Conservation (phyloP, 2,888 invertebrate genomes). For the Sialis lutaria region DNA sequence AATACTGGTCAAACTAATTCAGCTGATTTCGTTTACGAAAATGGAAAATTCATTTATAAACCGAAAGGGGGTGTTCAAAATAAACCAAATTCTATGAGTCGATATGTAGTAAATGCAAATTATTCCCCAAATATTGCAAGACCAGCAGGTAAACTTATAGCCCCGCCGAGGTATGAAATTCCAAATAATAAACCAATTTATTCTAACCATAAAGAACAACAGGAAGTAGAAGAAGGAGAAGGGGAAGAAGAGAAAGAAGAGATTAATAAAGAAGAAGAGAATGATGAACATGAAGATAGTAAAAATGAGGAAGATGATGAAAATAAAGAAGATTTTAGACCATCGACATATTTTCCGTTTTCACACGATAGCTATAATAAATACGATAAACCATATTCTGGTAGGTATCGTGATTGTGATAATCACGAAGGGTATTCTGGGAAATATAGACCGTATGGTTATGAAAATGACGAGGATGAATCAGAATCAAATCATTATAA, state of each 20-base stretch:
- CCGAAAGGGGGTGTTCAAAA: neutral
- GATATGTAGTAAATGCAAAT: neutral
- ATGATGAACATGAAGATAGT: slow-evolving; percentile 2
- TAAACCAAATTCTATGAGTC: neutral
- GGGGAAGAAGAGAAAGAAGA: slow-evolving; percentile 6
- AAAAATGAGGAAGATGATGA: slow-evolving; percentile 9
- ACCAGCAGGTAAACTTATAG: too few relatives aligned
- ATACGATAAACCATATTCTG: neutral
- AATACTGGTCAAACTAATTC: neutral
- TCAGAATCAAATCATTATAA: neutral
- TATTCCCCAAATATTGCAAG: neutral
- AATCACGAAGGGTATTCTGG: neutral
- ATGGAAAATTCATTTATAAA: slow-evolving; percentile 8
- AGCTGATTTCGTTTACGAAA: slow-evolving; percentile 7
- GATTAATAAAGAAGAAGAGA: slow-evolving; percentile 5
- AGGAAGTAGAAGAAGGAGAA: slow-evolving; percentile 8
- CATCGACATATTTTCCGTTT: neutral
- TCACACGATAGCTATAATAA: too few relatives aligned
- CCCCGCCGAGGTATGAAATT: too few relatives aligned
- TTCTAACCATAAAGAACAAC: neutral
- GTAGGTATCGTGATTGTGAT: neutral
- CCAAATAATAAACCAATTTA: too few relatives aligned
- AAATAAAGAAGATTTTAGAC: slow-evolving; percentile 6
- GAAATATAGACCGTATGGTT: neutral
- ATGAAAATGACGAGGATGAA: neutral